A percentile compares a stretch with the other conserved stretches of the same genome.
These are phyloP conservation scores for Lytechinus variegatus DNA, from an alignment of 35 echinoderm and acorn worm species.

Conservation along the genomic window DNA sequence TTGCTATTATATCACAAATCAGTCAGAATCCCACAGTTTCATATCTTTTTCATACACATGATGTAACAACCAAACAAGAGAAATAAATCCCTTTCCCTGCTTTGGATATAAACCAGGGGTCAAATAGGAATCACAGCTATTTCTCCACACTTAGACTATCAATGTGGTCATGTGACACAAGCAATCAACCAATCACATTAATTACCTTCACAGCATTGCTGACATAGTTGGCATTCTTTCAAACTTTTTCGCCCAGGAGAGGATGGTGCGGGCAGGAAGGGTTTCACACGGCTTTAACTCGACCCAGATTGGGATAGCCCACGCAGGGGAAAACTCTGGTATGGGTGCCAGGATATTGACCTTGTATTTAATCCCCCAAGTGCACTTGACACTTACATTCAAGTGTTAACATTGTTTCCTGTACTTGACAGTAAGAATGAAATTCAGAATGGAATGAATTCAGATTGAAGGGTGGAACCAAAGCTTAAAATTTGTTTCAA, in stretches of 20 bases:
- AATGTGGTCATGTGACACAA: not conserved
- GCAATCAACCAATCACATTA: not conserved
- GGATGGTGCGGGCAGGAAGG: not conserved
- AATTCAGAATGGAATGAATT: not conserved
- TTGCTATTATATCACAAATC: no score
- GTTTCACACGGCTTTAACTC: not conserved
- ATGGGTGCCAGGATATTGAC: not conserved
- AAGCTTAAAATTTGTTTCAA: not conserved
- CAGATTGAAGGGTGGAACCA: not conserved
- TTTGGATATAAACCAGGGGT: not conserved
- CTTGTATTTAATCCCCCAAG: not conserved
- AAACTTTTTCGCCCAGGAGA: not conserved
- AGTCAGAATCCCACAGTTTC: no score
- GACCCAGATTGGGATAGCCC: not conserved
- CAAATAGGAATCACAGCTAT: not conserved
- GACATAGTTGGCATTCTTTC: conserved; percentile 11
- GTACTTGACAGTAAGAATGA: not conserved
- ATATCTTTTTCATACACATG: no score
- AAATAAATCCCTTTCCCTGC: not conserved
- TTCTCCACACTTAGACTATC: not conserved
- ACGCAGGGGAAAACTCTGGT: not conserved
- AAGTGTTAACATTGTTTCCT: conserved; percentile 19
- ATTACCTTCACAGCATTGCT: not conserved
- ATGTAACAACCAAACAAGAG: no score
- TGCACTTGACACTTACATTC: not conserved